Conservation (phyloP, 2,113 vertebrate species). For the Phrynosoma blainvillii region DNA sequence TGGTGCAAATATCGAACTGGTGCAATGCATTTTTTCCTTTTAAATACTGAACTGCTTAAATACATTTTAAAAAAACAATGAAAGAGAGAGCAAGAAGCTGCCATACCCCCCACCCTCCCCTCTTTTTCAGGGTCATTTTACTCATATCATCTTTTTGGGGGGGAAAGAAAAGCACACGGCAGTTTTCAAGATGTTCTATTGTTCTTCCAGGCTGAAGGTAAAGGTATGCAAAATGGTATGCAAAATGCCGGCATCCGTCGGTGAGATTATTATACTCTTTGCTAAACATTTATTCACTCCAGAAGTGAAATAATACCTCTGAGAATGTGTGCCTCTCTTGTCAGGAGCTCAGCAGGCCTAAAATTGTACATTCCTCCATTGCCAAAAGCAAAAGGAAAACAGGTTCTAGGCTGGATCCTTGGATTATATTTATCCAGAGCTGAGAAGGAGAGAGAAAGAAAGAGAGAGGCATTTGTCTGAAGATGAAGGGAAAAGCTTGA, state of each 20-base stretch:
- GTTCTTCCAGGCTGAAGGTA: too few relatives aligned
- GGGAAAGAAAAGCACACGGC: rapidly evolving
- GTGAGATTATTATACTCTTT: neutral
- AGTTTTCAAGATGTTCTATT: neutral
- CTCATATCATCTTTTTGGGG: neutral
- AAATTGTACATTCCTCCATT: neutral
- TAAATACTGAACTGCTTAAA: too few relatives aligned
- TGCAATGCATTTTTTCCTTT: too few relatives aligned
- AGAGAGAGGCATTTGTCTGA: too few relatives aligned
- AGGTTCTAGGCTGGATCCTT: neutral
- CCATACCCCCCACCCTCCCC: neutral
- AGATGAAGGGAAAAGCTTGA: neutral
- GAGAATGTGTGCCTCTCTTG: neutral
- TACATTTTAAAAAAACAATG: neutral
- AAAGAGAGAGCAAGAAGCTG: too few relatives aligned
- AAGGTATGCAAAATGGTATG: neutral
- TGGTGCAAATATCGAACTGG: too few relatives aligned
- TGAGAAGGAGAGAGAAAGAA: neutral
- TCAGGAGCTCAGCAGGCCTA: neutral
- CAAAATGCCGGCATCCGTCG: neutral
- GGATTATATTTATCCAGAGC: neutral
- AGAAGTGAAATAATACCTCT: neutral
- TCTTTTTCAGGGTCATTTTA: conserved; percentile 5
- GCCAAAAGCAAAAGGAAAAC: neutral
- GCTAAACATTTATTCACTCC: neutral